Evolutionary conservation across 2,888 invertebrate genomes (phyloP).

Genomic region (Ennomos fuscantarius): DNA sequence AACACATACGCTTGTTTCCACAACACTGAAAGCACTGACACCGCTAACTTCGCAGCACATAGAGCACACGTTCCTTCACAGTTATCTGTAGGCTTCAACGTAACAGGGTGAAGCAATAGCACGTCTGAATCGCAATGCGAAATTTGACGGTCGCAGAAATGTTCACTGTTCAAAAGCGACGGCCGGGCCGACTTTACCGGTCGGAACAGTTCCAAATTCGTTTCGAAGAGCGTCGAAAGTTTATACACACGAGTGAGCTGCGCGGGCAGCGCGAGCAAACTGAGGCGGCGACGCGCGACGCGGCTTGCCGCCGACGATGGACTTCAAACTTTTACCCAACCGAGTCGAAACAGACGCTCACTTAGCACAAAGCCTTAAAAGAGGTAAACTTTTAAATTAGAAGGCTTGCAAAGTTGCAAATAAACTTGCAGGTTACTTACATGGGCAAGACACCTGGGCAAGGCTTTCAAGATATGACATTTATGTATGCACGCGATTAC

Average conservation of each 20-base stretch:
- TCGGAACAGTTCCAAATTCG: conserved; percentile 77
- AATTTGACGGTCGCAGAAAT: conserved; percentile 68
- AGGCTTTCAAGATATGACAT: conserved; percentile 74
- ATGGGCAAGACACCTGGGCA: conserved; percentile 73
- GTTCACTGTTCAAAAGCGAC: conserved; percentile 72
- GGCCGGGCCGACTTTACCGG: conserved; percentile 77
- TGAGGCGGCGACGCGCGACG: conserved; percentile 68
- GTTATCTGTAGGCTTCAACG: conserved; percentile 71
- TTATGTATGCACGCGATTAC: conserved; percentile 63
- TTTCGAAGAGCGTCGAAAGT: conserved; percentile 55
- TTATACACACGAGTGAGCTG: conserved; percentile 74
- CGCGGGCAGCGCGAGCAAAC: conserved; percentile 81
- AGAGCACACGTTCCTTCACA: conserved; percentile 78
- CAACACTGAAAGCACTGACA: conserved; percentile 75
- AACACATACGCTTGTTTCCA: conserved; percentile 69
- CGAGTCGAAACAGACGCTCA: conserved; percentile 59
- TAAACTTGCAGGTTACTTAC: conserved; percentile 72
- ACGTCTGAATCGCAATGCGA: conserved; percentile 77
- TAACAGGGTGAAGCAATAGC: conserved; percentile 76
- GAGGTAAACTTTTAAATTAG: conserved; percentile 57
- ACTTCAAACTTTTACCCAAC: conserved; percentile 81
- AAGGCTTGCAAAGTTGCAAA: conserved; percentile 71
- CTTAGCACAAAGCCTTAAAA: conserved; percentile 42
- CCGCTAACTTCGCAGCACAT: conserved; percentile 67
- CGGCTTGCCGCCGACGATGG: conserved; percentile 70